Evolutionary conservation across 2,888 invertebrate genomes (phyloP).

Genomic region (Slavum lentiscoides): DNA sequence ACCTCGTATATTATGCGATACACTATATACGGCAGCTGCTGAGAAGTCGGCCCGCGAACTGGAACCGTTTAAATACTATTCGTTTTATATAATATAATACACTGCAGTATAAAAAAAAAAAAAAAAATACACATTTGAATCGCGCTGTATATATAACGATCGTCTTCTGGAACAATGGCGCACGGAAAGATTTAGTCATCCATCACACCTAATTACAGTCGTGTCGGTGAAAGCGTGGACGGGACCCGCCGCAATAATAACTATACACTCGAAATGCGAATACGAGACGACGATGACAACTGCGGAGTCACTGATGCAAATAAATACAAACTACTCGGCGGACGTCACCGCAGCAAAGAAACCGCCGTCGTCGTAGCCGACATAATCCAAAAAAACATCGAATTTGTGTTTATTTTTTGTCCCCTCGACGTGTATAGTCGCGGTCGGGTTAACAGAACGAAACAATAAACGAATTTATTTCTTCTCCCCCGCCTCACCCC

Average conservation of each 20-base stretch:
- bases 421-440: no score
- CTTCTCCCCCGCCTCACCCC: no score
- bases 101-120: no score
- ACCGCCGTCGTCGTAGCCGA: no score
- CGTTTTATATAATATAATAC: background rate
- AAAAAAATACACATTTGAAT: background rate
- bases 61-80: constrained; percentile 11
- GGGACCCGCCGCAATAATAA: background rate
- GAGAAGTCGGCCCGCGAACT: background rate
- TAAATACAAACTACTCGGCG: background rate
- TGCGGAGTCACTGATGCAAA: constrained; percentile 37
- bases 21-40: no score
- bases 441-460: no score
- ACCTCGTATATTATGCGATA: no score
- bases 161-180: constrained; percentile 41
- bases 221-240: constrained; percentile 49
- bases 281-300: constrained; percentile 5
- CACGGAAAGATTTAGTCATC: constrained; percentile 47
- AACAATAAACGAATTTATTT: no score
- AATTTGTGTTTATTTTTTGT: no score
- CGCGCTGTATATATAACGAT: constrained; percentile 17
- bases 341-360: no score
- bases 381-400: no score
- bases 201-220: constrained; percentile 49
- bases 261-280: constrained; percentile 16